Percentiles rank a stretch among this genome's conserved stretches.
phyloP scores from a whole-genome alignment of 92 coral and sea anemone species.

The Porites divaricata region DNA sequence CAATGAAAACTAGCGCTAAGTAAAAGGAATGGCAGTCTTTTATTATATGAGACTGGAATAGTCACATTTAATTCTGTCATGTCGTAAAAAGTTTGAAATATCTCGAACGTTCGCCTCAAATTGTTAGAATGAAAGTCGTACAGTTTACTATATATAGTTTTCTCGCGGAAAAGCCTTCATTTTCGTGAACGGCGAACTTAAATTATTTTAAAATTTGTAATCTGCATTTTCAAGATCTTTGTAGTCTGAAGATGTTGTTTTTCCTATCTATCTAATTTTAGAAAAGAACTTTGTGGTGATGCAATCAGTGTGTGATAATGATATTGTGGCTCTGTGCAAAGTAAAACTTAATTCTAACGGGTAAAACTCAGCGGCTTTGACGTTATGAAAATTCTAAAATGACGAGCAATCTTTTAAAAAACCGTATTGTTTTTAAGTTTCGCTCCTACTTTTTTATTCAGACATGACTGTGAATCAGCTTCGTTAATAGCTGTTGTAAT shows the following conservation, averaged over 20 bases:
- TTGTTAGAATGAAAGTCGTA: neutral
- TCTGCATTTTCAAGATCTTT: neutral
- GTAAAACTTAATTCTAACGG: neutral
- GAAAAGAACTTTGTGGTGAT: neutral
- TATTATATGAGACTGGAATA: too few relatives aligned
- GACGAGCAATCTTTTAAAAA: neutral
- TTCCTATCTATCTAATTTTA: neutral
- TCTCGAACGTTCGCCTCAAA: too few relatives aligned
- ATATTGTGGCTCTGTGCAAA: neutral
- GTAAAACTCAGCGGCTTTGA: too few relatives aligned
- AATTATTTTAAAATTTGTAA: neutral
- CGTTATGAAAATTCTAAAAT: neutral
- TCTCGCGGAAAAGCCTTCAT: neutral
- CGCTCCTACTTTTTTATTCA: neutral
- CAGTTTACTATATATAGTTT: neutral
- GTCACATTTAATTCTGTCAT: too few relatives aligned
- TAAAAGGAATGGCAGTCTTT: too few relatives aligned
- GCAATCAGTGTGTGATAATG: neutral
- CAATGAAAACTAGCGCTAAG: too few relatives aligned
- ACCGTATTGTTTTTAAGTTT: neutral
- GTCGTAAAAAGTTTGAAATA: too few relatives aligned
- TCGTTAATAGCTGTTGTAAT: neutral
- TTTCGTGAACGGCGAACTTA: neutral
- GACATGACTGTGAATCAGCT: neutral
- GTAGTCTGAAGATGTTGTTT: neutral